Percentiles rank a stretch among this genome's conserved stretches.
These are phyloP conservation scores for Laticauda colubrina DNA, from an alignment of 2,113 vertebrate genomes.

Conservation along the genomic window DNA sequence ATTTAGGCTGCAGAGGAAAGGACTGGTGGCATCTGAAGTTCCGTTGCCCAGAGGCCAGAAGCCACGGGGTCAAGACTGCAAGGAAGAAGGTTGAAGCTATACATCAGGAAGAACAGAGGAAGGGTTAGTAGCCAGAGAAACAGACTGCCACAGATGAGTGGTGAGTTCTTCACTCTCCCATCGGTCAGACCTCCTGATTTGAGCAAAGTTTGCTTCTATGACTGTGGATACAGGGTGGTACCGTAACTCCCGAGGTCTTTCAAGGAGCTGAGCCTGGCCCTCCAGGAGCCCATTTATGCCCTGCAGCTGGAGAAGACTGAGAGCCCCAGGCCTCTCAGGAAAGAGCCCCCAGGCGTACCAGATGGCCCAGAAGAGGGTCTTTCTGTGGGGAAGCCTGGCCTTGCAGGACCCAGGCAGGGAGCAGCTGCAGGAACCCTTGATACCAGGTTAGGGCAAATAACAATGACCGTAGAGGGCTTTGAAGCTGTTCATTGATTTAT, in stretches of 20 bases:
- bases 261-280: background rate
- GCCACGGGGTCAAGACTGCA: background rate
- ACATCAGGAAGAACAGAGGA: background rate
- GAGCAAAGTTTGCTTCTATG: background rate
- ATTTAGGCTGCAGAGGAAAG: background rate
- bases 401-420: background rate
- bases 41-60: background rate
- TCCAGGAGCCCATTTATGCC: background rate
- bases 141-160: background rate
- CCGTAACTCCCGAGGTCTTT: background rate
- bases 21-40: background rate
- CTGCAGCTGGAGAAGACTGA: background rate
- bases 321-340: background rate
- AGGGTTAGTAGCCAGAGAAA: background rate
- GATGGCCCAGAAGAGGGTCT: background rate
- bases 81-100: background rate
- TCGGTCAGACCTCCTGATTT: background rate
- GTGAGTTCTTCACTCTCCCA: background rate
- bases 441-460: background rate
- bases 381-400: background rate
- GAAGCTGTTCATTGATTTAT: background rate
- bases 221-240: background rate
- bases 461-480: background rate
- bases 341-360: background rate
- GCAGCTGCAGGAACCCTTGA: background rate